Evolutionary conservation across 2,797 vertebrate species (phyloP).

Genomic region (Sebastes vulpes): DNA sequence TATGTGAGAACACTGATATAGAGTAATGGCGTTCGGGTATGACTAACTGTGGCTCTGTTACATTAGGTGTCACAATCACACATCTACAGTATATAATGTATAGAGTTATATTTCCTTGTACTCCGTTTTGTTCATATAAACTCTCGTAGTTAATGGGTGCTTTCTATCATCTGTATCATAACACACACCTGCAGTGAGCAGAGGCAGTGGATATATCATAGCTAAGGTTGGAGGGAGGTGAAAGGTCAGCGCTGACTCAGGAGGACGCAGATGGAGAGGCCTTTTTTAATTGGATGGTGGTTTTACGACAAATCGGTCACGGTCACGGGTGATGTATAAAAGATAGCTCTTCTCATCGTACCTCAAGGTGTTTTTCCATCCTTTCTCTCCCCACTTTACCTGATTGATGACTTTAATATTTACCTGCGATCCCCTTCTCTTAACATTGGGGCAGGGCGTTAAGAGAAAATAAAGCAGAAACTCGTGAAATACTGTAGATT

Average conservation of each 20-base stretch:
- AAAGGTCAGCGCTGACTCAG: constrained; percentile 70
- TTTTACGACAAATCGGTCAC: constrained; percentile 61
- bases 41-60: background rate
- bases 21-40: background rate
- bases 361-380: constrained; percentile 30
- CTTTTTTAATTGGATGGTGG: constrained; percentile 66
- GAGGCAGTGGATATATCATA: constrained; percentile 32
- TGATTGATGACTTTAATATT: constrained; percentile 82
- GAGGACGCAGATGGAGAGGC: constrained; percentile 53
- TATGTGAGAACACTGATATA: background rate
- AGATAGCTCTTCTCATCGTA: constrained; percentile 12
- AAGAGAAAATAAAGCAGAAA: constrained; percentile 39
- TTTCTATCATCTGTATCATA: constrained; percentile 25
- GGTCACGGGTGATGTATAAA: constrained; percentile 50
- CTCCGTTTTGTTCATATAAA: background rate
- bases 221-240: constrained; percentile 26
- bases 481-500: constrained; percentile 40
- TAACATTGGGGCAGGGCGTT: background rate
- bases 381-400: constrained; percentile 32
- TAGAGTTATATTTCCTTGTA: background rate
- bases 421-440: constrained; percentile 36
- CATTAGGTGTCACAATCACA: background rate
- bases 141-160: constrained; percentile 22
- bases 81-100: background rate
- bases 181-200: constrained; percentile 30